These are phyloP conservation scores for Lytechinus pictus DNA, from an alignment of 35 echinoderm and acorn worm genomes.

Conservation along the genomic window DNA sequence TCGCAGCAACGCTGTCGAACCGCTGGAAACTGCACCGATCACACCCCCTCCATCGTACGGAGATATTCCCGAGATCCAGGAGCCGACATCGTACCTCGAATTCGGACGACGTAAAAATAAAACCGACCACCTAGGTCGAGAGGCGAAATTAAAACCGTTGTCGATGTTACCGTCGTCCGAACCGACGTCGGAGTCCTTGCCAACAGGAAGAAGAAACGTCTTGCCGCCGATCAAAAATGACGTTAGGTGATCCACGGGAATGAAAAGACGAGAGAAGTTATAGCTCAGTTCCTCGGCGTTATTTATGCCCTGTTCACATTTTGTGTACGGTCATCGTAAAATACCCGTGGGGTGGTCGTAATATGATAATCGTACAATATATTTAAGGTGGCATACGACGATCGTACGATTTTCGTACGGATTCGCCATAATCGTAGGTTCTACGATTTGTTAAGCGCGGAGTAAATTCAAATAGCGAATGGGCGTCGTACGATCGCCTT, in stretches of 20 bases:
- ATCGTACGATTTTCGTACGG: too few relatives aligned
- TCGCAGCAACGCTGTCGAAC: not conserved
- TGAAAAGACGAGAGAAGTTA: not conserved
- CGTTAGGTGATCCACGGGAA: not conserved
- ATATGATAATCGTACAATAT: too few relatives aligned
- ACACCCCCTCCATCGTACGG: not conserved
- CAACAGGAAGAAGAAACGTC: not conserved
- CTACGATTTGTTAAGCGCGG: too few relatives aligned
- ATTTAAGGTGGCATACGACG: too few relatives aligned
- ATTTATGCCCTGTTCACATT: too few relatives aligned
- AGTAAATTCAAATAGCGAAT: too few relatives aligned
- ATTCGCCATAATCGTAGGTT: too few relatives aligned
- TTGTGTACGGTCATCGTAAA: too few relatives aligned
- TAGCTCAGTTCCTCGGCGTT: too few relatives aligned
- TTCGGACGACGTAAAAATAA: not conserved
- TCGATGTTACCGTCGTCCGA: not conserved
- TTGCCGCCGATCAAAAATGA: slow-evolving; percentile 11
- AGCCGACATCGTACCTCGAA: slow-evolving; percentile 3
- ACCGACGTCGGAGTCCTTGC: not conserved
- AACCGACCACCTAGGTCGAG: not conserved
- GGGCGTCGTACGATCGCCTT: too few relatives aligned
- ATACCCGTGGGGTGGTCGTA: too few relatives aligned
- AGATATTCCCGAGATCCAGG: not conserved
- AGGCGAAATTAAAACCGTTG: not conserved
- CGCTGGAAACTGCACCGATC: not conserved